These are phyloP conservation scores for Adelphocoris suturalis DNA, from an alignment of 2,888 invertebrate genomes.

Conservation along the genomic window DNA sequence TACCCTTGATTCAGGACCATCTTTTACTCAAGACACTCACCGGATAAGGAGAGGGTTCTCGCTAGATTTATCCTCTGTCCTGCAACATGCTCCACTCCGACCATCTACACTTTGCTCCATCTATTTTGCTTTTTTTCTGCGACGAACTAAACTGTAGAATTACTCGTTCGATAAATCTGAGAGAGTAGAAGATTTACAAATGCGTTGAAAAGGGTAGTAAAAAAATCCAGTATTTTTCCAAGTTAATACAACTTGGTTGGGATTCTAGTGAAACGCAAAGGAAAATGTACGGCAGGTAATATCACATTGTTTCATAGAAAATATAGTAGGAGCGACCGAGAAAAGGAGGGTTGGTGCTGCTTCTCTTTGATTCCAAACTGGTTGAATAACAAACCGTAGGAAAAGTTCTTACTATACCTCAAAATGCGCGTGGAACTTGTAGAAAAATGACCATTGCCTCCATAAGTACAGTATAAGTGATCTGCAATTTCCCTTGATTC, in stretches of 20 bases:
- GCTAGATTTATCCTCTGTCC: not conserved
- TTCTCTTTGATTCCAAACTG: too few species aligned
- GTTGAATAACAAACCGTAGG: too few species aligned
- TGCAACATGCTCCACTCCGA: not conserved
- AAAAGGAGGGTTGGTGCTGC: too few species aligned
- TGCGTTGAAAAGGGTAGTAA: not conserved
- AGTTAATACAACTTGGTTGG: not conserved
- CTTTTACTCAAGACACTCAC: constrained; percentile 50
- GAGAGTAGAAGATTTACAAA: not conserved
- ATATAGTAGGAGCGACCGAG: too few species aligned
- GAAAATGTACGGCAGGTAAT: too few species aligned
- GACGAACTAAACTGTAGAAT: not conserved
- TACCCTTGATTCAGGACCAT: constrained; percentile 45
- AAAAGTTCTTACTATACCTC: too few species aligned
- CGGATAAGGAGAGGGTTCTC: constrained; percentile 14
- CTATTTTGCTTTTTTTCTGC: not conserved
- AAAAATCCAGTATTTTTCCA: not conserved
- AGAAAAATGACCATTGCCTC: too few species aligned
- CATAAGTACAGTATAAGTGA: too few species aligned
- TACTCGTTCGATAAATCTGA: not conserved
- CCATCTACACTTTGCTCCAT: not conserved
- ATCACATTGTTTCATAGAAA: too few species aligned
- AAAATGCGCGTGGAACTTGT: too few species aligned
- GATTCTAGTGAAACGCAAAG: too few species aligned
- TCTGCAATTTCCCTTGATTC: too few species aligned